These are phyloP conservation scores for Synodontis membranacea DNA, from an alignment of 2,113 vertebrate genomes.

Conservation along the genomic window DNA sequence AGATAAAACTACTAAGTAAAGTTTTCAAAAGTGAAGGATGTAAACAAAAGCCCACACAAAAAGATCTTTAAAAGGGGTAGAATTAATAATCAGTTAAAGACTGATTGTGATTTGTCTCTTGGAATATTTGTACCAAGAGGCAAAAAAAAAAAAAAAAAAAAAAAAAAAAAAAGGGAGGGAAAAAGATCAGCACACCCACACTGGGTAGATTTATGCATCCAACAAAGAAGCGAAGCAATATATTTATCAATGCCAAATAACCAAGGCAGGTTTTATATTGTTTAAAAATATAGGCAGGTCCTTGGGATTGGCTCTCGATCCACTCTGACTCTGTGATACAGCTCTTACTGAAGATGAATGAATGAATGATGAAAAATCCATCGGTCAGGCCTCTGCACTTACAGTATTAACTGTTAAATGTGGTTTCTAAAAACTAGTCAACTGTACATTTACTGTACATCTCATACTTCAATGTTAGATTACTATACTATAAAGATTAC, in stretches of 20 bases:
- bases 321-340: background rate
- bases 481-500: background rate
- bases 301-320: background rate
- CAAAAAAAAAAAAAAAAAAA: background rate
- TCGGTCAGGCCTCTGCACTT: background rate
- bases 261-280: background rate
- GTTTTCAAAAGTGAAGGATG: slow-evolving; percentile 28
- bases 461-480: background rate
- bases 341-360: background rate
- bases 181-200: background rate
- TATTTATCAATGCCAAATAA: background rate
- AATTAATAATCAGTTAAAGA: slow-evolving; percentile 27
- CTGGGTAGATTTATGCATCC: background rate
- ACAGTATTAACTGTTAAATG: no score
- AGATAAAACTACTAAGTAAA: slow-evolving; percentile 48
- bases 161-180: background rate
- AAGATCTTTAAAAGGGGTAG: background rate
- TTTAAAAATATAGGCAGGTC: background rate
- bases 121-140: background rate
- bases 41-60: slow-evolving; percentile 47
- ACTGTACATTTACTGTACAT: background rate
- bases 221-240: background rate
- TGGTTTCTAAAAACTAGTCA: background rate
- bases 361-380: background rate
- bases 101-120: background rate